These are phyloP conservation scores for Boulengeromyrus knoepffleri DNA, from an alignment of 2,113 vertebrate species.

Conservation along the genomic window DNA sequence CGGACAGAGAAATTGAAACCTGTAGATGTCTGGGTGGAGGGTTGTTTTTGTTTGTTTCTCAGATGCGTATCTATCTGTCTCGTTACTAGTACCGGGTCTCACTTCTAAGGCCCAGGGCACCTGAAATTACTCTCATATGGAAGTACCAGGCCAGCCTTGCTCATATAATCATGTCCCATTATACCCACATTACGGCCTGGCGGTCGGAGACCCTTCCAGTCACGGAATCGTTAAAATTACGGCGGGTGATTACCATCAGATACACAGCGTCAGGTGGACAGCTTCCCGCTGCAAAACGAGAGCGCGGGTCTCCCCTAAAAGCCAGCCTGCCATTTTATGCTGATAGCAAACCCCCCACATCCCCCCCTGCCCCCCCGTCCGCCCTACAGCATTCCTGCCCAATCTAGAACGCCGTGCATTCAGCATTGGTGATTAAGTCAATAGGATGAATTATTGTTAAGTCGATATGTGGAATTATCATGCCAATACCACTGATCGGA, in stretches of 20 bases:
- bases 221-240: constrained; percentile 7
- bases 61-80: constrained; percentile 12
- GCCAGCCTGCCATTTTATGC: constrained; percentile 2
- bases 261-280: neutral
- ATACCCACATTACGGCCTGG: constrained; percentile 9
- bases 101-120: neutral
- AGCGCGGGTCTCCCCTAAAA: neutral
- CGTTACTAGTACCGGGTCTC: neutral
- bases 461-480: constrained; percentile 11
- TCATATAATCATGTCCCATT: constrained; percentile 16
- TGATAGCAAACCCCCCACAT: neutral
- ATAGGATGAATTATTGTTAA: constrained; percentile 14
- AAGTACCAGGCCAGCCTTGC: neutral
- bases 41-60: neutral
- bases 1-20: neutral
- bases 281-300: neutral
- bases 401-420: neutral
- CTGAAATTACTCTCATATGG: constrained; percentile 15
- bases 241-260: neutral
- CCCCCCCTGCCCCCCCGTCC: too few relatives aligned
- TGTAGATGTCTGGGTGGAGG: neutral
- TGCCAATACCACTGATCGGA: neutral
- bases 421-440: constrained; percentile 9
- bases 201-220: neutral
- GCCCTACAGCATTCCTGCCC: neutral